These are phyloP conservation scores for Perizoma affinitatum DNA, from an alignment of 2,888 invertebrate species.

Conservation along the genomic window DNA sequence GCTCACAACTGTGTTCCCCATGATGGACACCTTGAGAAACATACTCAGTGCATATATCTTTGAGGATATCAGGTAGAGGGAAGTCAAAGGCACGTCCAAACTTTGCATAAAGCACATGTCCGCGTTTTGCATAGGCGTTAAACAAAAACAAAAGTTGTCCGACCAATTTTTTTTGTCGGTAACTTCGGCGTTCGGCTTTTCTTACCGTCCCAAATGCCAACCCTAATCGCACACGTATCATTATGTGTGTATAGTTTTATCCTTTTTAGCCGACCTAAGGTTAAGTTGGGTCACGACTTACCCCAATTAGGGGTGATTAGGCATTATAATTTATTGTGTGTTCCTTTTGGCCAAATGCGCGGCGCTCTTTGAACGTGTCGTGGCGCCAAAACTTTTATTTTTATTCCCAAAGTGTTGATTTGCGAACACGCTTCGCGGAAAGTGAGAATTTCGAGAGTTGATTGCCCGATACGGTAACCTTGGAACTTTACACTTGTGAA, in stretches of 20 bases:
- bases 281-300: slow-evolving; percentile 82
- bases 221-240: slow-evolving; percentile 68
- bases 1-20: no score
- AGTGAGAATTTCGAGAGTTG: slow-evolving; percentile 24
- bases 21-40: no score
- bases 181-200: slow-evolving; percentile 5
- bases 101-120: no score
- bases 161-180: slow-evolving; percentile 4
- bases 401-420: slow-evolving; percentile 65
- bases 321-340: slow-evolving; percentile 80
- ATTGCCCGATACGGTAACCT: slow-evolving; percentile 19
- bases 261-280: slow-evolving; percentile 74
- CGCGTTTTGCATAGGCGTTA: no score
- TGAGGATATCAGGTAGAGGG: no score
- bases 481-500: slow-evolving; percentile 10
- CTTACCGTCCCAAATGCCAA: slow-evolving; percentile 39
- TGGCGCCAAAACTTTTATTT: slow-evolving; percentile 69
- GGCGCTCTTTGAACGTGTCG: slow-evolving; percentile 64
- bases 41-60: no score
- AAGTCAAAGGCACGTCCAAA: no score
- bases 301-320: slow-evolving; percentile 83
- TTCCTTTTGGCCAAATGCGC: slow-evolving; percentile 60
- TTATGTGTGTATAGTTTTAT: slow-evolving; percentile 81
- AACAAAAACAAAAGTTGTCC: not conserved
- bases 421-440: slow-evolving; percentile 62